Evolutionary conservation across 2,888 invertebrate species (phyloP).

Genomic region (Latrodectus elegans): DNA sequence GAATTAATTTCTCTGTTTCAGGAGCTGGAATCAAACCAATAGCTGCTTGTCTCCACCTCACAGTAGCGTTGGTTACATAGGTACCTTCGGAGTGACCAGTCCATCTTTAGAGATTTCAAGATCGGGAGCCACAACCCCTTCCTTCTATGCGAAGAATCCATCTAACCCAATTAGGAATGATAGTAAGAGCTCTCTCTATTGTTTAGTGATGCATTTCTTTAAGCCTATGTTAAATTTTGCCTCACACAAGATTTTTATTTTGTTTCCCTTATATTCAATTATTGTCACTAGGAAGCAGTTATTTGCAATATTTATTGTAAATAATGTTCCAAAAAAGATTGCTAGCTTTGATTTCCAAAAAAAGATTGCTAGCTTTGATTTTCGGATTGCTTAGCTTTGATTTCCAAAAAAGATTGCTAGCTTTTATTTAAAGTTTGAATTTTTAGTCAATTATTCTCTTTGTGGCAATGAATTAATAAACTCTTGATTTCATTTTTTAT

Average conservation of each 20-base stretch:
- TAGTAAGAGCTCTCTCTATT: background rate
- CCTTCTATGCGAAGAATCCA: slow-evolving; percentile 26
- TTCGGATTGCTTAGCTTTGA: background rate
- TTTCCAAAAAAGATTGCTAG: background rate
- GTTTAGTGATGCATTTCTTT: too few relatives aligned
- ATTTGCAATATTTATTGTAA: too few relatives aligned
- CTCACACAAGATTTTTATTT: too few relatives aligned
- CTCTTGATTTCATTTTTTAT: too few relatives aligned
- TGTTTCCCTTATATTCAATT: too few relatives aligned
- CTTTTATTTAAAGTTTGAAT: background rate
- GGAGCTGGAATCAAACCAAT: slow-evolving; percentile 44
- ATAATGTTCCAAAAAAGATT: background rate
- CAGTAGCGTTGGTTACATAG: slow-evolving; percentile 10
- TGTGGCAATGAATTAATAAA: too few relatives aligned
- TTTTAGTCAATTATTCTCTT: background rate
- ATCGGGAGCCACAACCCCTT: slow-evolving; percentile 8
- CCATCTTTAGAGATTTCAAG: slow-evolving; percentile 16
- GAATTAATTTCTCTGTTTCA: background rate
- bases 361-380: background rate
- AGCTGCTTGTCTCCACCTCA: slow-evolving; percentile 20
- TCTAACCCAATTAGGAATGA: background rate
- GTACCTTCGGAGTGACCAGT: slow-evolving; percentile 17
- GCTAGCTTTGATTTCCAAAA: background rate
- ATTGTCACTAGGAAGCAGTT: too few relatives aligned
- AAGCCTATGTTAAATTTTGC: too few relatives aligned